A percentile compares a stretch with the other conserved stretches of the same genome.
These are phyloP conservation scores for Mormyrus lacerda DNA, from an alignment of 2,113 vertebrate species.

Conservation along the genomic window DNA sequence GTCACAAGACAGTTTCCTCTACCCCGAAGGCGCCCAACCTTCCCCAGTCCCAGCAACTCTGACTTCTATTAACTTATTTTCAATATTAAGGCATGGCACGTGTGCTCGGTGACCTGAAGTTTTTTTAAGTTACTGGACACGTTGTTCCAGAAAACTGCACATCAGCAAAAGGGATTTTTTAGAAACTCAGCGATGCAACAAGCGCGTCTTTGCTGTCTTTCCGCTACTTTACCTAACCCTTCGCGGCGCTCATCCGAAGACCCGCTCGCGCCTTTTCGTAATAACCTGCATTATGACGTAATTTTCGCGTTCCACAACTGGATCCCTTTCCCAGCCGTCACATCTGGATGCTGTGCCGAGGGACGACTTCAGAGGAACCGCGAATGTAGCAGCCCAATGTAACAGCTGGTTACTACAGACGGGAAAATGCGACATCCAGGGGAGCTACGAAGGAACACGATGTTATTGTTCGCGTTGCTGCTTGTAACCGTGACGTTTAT, in stretches of 20 bases:
- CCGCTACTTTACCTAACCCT: background rate
- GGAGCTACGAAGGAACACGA: background rate
- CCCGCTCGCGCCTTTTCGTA: background rate
- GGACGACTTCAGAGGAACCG: background rate
- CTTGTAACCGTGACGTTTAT: background rate
- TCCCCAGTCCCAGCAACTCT: background rate
- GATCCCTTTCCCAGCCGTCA: background rate
- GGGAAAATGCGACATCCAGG: background rate
- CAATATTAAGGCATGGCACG: background rate
- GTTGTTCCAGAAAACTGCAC: background rate
- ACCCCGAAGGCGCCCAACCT: background rate
- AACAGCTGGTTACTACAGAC: background rate
- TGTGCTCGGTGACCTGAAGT: background rate
- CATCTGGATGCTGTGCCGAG: background rate
- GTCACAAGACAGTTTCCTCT: background rate
- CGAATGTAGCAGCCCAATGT: background rate
- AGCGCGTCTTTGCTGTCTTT: background rate
- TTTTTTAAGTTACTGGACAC: background rate
- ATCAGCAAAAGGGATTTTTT: background rate
- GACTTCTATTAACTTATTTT: background rate
- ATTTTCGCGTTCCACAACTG: background rate
- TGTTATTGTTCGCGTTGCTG: background rate
- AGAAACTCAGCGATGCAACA: background rate
- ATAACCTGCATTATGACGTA: slow-evolving; percentile 18
- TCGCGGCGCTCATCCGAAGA: background rate